These are phyloP conservation scores for Oreonectes daqikongensis DNA, from an alignment of 2,797 vertebrate genomes.

Conservation along the genomic window DNA sequence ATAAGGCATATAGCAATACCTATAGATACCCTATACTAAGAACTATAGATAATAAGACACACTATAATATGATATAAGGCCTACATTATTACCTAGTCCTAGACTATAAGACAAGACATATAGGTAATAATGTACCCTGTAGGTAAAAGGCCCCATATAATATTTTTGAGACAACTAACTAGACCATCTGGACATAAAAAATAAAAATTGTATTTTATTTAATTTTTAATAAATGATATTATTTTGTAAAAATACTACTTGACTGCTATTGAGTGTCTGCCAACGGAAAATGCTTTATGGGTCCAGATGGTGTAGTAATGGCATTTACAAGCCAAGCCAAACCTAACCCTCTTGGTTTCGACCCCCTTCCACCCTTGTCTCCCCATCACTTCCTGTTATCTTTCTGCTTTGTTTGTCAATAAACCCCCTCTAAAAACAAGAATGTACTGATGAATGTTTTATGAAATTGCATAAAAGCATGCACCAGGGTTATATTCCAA, in stretches of 20 bases:
- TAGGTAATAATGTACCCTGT: not conserved
- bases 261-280: not conserved
- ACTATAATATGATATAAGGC: too few species aligned
- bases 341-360: not conserved
- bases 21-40: too few species aligned
- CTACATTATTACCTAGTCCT: too few species aligned
- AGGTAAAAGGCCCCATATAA: not conserved
- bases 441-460: not conserved
- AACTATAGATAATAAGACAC: too few species aligned
- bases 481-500: slow-evolving; percentile 13
- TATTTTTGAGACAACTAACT: not conserved
- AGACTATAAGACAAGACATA: not conserved
- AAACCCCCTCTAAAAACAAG: not conserved
- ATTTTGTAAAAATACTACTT: not conserved
- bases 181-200: not conserved
- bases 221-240: not conserved
- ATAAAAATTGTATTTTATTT: not conserved
- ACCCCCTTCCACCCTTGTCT: not conserved
- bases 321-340: not conserved
- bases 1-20: too few species aligned
- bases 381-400: not conserved
- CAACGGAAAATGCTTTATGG: not conserved
- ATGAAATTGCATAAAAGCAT: not conserved
- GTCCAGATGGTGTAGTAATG: not conserved
- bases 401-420: not conserved